phyloP scores from a whole-genome alignment of 2,888 invertebrate genomes.

The Cerastis leucographa region DNA sequence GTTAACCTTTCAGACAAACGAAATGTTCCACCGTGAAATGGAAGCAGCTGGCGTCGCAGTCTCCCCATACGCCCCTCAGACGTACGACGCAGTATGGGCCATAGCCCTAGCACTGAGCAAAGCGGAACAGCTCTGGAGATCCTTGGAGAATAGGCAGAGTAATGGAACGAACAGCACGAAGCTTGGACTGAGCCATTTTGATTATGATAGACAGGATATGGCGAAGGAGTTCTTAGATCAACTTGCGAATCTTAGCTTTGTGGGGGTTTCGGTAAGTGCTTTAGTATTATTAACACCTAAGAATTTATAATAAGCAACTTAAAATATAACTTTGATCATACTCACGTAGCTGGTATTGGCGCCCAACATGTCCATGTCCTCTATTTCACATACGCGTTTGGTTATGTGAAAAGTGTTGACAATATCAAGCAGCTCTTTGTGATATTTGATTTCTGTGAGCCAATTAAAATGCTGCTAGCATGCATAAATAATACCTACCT shows the following conservation, averaged over 20 bases:
- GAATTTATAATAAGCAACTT: not conserved
- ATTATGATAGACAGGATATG: constrained; percentile 94
- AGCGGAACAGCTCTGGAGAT: constrained; percentile 91
- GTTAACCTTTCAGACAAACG: constrained; percentile 89
- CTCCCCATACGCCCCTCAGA: constrained; percentile 94
- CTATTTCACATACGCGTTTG: not conserved
- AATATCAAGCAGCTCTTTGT: not conserved
- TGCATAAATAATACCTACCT: not conserved
- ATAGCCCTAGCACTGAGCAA: constrained; percentile 94
- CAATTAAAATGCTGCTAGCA: not conserved
- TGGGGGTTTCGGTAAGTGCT: constrained; percentile 95
- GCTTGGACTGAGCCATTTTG: constrained; percentile 91
- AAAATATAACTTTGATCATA: not conserved
- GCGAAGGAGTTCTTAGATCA: constrained; percentile 93
- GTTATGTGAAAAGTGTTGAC: not conserved
- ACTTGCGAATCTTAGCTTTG: constrained; percentile 93
- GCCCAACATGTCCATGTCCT: not conserved
- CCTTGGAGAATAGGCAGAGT: constrained; percentile 67
- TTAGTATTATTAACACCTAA: not conserved
- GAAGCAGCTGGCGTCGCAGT: constrained; percentile 88
- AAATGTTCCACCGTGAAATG: constrained; percentile 92
- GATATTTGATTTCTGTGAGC: not conserved
- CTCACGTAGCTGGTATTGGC: not conserved
- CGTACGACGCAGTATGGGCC: constrained; percentile 98
- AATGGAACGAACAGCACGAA: constrained; percentile 72